Evolutionary conservation across 1,140 invertebrate genomes (phyloP).

Genomic region (Drosophila erecta): DNA sequence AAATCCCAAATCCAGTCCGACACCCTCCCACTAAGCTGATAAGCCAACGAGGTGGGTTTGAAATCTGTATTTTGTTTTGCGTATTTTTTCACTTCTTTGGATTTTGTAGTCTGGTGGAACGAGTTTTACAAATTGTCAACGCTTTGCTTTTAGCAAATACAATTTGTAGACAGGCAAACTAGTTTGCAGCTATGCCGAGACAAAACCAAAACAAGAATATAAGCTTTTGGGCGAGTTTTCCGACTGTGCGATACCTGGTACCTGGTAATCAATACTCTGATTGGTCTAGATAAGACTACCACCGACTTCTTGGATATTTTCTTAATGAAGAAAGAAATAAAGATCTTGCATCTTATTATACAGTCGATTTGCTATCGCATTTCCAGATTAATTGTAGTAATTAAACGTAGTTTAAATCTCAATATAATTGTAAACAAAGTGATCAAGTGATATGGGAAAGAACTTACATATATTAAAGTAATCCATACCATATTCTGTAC

Average conservation of each 20-base stretch:
- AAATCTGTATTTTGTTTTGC: slow-evolving; percentile 31
- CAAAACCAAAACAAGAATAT: slow-evolving; percentile 36
- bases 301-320: background rate
- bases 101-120: slow-evolving; percentile 66
- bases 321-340: slow-evolving; percentile 3
- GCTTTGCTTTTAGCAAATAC: slow-evolving; percentile 75
- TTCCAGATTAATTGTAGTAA: no score
- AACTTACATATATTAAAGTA: background rate
- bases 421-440: background rate
- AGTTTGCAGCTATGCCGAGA: slow-evolving; percentile 62
- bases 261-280: slow-evolving; percentile 27
- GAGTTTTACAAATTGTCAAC: slow-evolving; percentile 83
- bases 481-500: background rate
- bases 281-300: background rate
- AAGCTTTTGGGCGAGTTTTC: slow-evolving; percentile 21
- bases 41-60: slow-evolving; percentile 36
- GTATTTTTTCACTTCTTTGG: slow-evolving; percentile 20
- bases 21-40: slow-evolving; percentile 51
- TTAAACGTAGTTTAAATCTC: background rate
- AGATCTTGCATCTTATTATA: slow-evolving; percentile 4
- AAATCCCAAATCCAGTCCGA: slow-evolving; percentile 38
- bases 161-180: slow-evolving; percentile 72
- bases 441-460: no score
- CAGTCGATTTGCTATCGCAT: background rate
- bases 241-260: slow-evolving; percentile 27